Evolutionary conservation across 1,140 invertebrate genomes (phyloP).

Genomic region (Drosophila nigrodunni): DNA sequence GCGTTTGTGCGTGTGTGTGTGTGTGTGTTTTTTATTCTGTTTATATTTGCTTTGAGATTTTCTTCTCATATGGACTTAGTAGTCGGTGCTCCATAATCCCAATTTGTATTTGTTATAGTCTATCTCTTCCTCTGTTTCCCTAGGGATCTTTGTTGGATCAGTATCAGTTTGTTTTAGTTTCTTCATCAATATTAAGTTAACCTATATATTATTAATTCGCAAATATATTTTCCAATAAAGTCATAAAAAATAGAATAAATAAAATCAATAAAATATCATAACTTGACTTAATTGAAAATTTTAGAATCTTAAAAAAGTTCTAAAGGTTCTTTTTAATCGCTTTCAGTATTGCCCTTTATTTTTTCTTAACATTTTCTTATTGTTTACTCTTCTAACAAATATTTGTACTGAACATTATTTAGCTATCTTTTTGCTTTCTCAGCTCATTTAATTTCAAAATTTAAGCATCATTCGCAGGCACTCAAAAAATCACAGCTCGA

Average conservation of each 20-base stretch:
- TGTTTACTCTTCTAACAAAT: not conserved
- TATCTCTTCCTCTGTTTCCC: not conserved
- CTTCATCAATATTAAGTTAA: not conserved
- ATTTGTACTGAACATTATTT: not conserved
- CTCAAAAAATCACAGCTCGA: not conserved
- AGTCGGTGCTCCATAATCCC: constrained; percentile 19
- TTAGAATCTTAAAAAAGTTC: too few species aligned
- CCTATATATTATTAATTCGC: constrained; percentile 4
- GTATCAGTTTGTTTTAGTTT: constrained; percentile 2
- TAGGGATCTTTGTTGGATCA: not conserved
- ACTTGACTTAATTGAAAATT: too few species aligned
- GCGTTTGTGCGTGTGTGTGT: not conserved
- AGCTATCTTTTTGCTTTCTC: not conserved
- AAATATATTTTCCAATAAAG: too few species aligned
- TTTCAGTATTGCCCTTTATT: not conserved
- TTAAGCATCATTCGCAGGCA: not conserved
- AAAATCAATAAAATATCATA: too few species aligned
- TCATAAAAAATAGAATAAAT: too few species aligned
- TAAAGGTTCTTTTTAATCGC: not conserved
- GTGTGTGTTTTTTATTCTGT: not conserved
- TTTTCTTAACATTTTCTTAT: not conserved
- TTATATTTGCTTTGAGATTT: constrained; percentile 38
- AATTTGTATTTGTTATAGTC: constrained; percentile 8
- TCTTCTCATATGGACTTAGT: constrained; percentile 17
- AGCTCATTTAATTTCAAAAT: not conserved